Conservation (phyloP, 2,797 vertebrate species). For the Enteromius mattozi region DNA sequence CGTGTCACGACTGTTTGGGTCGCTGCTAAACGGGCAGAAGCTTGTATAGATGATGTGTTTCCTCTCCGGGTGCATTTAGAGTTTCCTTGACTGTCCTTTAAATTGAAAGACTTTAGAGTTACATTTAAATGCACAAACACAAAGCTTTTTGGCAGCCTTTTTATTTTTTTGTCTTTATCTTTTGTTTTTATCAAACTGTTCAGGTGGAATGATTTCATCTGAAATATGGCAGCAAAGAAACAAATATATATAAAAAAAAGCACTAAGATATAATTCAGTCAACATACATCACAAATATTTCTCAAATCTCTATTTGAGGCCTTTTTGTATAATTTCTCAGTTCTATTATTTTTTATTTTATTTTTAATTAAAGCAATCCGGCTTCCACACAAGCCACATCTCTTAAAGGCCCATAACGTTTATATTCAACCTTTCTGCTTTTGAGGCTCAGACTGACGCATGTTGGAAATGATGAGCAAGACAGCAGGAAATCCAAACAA, state of each 20-base stretch:
- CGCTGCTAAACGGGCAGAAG: not conserved
- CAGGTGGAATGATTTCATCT: constrained; percentile 68
- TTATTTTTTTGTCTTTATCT: constrained; percentile 34
- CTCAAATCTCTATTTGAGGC: not conserved
- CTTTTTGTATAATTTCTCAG: constrained; percentile 4
- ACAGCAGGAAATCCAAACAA: constrained; percentile 43
- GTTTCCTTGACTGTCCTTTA: not conserved
- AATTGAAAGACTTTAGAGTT: not conserved
- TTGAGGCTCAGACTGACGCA: constrained; percentile 30
- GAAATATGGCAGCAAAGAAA: constrained; percentile 63
- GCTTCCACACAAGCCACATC: not conserved
- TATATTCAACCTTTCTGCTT: constrained; percentile 6
- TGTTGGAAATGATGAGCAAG: constrained; percentile 27
- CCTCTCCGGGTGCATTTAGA: not conserved
- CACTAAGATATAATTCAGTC: constrained; percentile 44
- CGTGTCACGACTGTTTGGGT: not conserved
- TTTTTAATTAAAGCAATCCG: not conserved
- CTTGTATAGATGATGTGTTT: not conserved
- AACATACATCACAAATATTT: constrained; percentile 24
- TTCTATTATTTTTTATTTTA: not conserved
- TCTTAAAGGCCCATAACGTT: not conserved
- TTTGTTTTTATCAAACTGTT: constrained; percentile 53
- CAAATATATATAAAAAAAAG: constrained; percentile 48
- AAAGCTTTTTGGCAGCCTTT: constrained; percentile 19
- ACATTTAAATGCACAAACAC: constrained; percentile 21